Conservation (phyloP, 2,113 vertebrate species). For the Austrofundulus limnaeus region DNA sequence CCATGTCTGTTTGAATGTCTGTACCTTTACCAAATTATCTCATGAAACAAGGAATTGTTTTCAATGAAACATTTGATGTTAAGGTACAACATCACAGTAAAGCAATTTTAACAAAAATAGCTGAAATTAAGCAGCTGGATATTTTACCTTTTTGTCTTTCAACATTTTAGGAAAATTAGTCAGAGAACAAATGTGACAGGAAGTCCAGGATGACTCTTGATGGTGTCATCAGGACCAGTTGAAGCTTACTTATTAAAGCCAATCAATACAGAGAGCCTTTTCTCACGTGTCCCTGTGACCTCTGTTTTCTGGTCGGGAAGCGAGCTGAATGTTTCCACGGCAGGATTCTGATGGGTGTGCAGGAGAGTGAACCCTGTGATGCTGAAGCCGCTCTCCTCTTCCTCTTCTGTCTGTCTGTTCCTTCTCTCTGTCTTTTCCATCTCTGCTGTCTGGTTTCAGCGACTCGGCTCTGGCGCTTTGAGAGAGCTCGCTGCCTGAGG, state of each 20-base stretch:
- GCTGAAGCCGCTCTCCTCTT: constrained; percentile 9
- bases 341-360: constrained; percentile 25
- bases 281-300: constrained; percentile 41
- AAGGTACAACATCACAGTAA: too few relatives aligned
- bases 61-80: too few relatives aligned
- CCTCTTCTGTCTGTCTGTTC: constrained; percentile 14
- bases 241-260: constrained; percentile 14
- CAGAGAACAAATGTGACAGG: constrained; percentile 30
- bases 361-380: constrained; percentile 45
- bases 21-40: too few relatives aligned
- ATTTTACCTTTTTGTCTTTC: constrained; percentile 47
- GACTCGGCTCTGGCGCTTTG: constrained; percentile 14
- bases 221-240: constrained; percentile 54
- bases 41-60: too few relatives aligned
- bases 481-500: constrained; percentile 20
- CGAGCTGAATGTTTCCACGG: constrained; percentile 19
- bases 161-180: constrained; percentile 13
- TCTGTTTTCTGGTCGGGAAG: constrained; percentile 28
- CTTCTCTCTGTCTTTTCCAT: not conserved
- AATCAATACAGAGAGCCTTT: constrained; percentile 49
- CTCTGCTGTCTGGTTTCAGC: not conserved
- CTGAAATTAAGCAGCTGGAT: constrained; percentile 2
- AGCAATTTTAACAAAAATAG: too few relatives aligned
- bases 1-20: too few relatives aligned
- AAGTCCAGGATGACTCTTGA: constrained; percentile 31